Evolutionary conservation across 2,888 invertebrate genomes (phyloP).

Genomic region (Acleris literana): DNA sequence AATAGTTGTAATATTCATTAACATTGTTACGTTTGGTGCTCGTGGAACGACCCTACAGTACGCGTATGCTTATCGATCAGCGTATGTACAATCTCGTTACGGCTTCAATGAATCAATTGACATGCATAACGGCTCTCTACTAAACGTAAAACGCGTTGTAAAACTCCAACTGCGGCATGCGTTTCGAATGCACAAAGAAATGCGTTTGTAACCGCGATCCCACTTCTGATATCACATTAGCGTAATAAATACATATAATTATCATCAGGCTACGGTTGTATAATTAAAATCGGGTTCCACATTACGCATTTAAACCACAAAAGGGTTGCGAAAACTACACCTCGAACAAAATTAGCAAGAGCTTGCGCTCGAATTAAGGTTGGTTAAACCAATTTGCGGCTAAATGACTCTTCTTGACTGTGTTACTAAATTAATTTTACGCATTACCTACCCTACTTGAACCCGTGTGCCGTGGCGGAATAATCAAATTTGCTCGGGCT

Average conservation of each 20-base stretch:
- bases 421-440: constrained; percentile 45
- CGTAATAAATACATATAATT: neutral
- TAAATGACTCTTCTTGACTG: constrained; percentile 32
- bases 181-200: constrained; percentile 31
- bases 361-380: constrained; percentile 23
- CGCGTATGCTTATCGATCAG: constrained; percentile 38
- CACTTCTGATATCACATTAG: constrained; percentile 16
- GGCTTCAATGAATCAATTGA: constrained; percentile 63
- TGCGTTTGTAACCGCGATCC: constrained; percentile 22
- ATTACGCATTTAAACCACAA: constrained; percentile 17
- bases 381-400: constrained; percentile 28
- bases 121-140: constrained; percentile 54
- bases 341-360: constrained; percentile 27
- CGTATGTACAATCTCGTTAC: constrained; percentile 53
- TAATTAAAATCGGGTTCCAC: neutral
- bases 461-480: constrained; percentile 48
- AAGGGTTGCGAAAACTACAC: constrained; percentile 13
- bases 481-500: constrained; percentile 56
- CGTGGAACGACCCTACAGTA: constrained; percentile 24
- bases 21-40: constrained; percentile 35
- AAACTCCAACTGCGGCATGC: constrained; percentile 34
- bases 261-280: neutral
- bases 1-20: constrained; percentile 33
- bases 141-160: constrained; percentile 45
- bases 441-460: constrained; percentile 38